These are phyloP conservation scores for Vidua macroura DNA, from an alignment of 2,113 vertebrate species.

Conservation along the genomic window DNA sequence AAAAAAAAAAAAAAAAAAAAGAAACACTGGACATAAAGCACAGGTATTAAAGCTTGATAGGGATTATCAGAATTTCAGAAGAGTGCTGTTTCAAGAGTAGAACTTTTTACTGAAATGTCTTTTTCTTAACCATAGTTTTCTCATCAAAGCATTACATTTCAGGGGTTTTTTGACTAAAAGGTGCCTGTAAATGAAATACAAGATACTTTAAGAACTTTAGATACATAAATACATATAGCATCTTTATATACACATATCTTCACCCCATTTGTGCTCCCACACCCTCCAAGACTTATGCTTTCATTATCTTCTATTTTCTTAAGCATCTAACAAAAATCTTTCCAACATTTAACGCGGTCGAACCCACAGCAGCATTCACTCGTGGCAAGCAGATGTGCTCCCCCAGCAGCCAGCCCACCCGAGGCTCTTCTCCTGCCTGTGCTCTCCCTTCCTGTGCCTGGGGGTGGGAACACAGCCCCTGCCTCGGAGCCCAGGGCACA, in stretches of 20 bases:
- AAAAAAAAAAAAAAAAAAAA: too few relatives aligned
- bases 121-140: not conserved
- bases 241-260: not conserved
- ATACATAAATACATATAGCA: accelerated
- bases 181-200: not conserved
- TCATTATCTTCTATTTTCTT: accelerated
- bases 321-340: not conserved
- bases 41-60: not conserved
- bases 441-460: not conserved
- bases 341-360: accelerated
- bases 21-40: not conserved
- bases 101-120: not conserved
- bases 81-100: not conserved
- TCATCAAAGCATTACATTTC: not conserved
- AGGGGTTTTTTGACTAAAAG: not conserved
- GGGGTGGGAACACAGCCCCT: not conserved
- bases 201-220: not conserved
- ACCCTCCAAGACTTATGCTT: not conserved
- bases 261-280: not conserved
- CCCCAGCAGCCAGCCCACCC: accelerated
- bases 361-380: not conserved
- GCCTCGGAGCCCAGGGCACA: too few relatives aligned
- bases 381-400: not conserved
- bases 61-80: not conserved
- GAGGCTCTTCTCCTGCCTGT: accelerated